These are phyloP conservation scores for Sarcophaga bullata DNA, from an alignment of 1,140 invertebrate genomes.

Conservation along the genomic window DNA sequence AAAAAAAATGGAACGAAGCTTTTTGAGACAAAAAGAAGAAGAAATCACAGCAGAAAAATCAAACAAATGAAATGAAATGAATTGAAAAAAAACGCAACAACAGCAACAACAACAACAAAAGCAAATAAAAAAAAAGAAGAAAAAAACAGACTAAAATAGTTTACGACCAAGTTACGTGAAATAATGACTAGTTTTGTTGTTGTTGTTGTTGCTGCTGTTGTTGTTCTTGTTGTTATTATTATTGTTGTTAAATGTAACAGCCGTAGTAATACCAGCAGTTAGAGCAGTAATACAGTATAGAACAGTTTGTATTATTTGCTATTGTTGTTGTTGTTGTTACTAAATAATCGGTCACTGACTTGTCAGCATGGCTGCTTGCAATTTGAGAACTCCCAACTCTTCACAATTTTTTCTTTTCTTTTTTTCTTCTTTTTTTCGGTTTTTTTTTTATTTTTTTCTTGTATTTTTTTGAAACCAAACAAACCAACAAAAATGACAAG, in stretches of 20 bases:
- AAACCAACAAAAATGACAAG: no score
- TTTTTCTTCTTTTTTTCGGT: not conserved
- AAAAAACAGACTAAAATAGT: conserved; percentile 39
- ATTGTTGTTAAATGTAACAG: not conserved
- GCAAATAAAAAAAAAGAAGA: not conserved
- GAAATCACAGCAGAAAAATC: not conserved
- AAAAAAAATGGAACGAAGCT: not conserved
- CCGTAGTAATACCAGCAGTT: no score
- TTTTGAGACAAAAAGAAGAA: not conserved
- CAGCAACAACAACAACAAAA: not conserved
- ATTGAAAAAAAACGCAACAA: not conserved
- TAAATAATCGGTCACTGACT: conserved; percentile 46
- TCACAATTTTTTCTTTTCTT: not conserved
- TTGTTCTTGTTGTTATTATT: not conserved
- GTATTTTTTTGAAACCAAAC: conserved; percentile 17
- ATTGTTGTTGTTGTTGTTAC: conserved; percentile 17
- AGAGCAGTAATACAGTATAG: no score
- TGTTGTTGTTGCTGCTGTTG: not conserved
- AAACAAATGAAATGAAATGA: not conserved
- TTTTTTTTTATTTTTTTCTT: not conserved
- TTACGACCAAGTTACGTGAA: conserved; percentile 45
- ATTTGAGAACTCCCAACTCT: conserved; percentile 45
- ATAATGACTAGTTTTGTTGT: conserved; percentile 45
- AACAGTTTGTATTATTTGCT: not conserved
- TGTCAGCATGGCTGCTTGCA: conserved; percentile 43